Evolutionary conservation across 2,113 vertebrate genomes (phyloP).

Genomic region (Antigone vipio): DNA sequence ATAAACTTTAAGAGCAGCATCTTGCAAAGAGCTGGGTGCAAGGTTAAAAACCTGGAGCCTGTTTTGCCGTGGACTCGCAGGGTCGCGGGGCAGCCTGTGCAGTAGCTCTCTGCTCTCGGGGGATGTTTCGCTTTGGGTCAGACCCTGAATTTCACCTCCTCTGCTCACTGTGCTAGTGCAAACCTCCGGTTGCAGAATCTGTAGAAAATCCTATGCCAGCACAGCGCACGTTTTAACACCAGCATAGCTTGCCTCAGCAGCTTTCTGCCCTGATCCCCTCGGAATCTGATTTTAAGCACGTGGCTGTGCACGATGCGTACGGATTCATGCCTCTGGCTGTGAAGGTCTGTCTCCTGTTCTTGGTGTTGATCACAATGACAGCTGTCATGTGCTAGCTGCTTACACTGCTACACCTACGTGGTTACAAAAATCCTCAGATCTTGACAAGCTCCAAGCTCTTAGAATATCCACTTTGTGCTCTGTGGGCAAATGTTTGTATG

Average conservation of each 20-base stretch:
- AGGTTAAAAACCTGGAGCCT: neutral
- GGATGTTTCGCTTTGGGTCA: neutral
- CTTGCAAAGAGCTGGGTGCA: neutral
- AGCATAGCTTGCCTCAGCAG: neutral
- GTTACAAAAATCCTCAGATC: neutral
- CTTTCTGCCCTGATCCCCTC: neutral
- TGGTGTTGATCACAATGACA: neutral
- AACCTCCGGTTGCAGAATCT: neutral
- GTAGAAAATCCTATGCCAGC: no score
- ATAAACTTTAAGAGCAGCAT: neutral
- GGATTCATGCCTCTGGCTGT: neutral
- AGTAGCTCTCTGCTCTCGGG: neutral
- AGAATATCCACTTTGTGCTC: neutral
- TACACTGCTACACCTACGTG: neutral
- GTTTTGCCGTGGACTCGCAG: fast-evolving
- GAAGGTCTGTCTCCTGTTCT: neutral
- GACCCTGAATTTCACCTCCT: neutral
- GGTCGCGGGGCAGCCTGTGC: neutral
- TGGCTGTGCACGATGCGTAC: neutral
- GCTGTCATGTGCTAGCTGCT: neutral
- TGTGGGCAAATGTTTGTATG: neutral
- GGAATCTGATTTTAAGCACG: neutral
- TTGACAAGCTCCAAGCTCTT: neutral
- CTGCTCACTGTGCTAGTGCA: fast-evolving
- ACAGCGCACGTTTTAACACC: neutral